Conservation (phyloP, 2,888 invertebrate genomes). For the Synanthedon andrenaeformis region DNA sequence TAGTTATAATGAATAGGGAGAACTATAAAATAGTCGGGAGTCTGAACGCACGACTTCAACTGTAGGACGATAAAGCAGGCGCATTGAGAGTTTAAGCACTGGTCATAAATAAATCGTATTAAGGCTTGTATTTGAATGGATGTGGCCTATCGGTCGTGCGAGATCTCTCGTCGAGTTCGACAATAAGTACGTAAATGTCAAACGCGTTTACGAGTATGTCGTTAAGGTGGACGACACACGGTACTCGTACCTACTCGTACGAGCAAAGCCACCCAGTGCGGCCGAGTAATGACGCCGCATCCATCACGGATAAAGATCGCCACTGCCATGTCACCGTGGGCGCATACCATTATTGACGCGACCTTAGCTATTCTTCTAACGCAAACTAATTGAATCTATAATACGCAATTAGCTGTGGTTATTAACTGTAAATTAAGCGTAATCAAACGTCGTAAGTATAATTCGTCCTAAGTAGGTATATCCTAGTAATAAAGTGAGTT, state of each 20-base stretch:
- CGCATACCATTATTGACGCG: no score
- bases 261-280: constrained; percentile 43
- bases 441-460: neutral
- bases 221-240: constrained; percentile 24
- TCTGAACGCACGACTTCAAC: constrained; percentile 19
- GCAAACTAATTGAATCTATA: neutral
- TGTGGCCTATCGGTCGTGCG: constrained; percentile 39
- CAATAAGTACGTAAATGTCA: constrained; percentile 46
- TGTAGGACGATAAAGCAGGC: constrained; percentile 34
- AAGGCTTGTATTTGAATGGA: constrained; percentile 46
- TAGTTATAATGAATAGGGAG: constrained; percentile 35
- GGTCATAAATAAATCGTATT: constrained; percentile 61
- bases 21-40: constrained; percentile 44
- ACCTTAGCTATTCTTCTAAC: no score
- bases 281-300: constrained; percentile 45
- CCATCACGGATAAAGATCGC: constrained; percentile 56
- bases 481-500: no score
- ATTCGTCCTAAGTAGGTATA: no score
- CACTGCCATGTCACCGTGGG: constrained; percentile 4
- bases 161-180: constrained; percentile 44
- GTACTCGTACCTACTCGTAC: constrained; percentile 3
- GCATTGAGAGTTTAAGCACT: constrained; percentile 41
- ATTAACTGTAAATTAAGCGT: neutral
- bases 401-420: neutral
- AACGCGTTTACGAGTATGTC: constrained; percentile 43